phyloP scores from a whole-genome alignment of 2,797 vertebrate species.

The Champsocephalus gunnari region DNA sequence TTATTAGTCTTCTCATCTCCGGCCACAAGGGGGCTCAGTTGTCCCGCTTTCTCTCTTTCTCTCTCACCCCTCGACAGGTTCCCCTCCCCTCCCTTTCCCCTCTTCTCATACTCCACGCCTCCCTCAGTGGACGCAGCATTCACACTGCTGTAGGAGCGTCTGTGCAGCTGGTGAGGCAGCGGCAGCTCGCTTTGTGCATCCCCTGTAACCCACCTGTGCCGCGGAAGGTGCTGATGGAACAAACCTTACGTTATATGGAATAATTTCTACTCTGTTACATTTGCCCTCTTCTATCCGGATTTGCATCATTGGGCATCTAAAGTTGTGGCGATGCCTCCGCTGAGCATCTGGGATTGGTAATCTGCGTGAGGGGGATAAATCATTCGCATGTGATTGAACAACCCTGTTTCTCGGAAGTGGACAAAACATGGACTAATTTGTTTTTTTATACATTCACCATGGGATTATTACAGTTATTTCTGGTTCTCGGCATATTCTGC shows the following conservation, averaged over 20 bases:
- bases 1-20: neutral
- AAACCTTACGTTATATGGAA: constrained; percentile 62
- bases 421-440: constrained; percentile 86
- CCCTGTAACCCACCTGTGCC: constrained; percentile 69
- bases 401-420: constrained; percentile 72
- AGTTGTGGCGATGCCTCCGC: constrained; percentile 80
- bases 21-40: constrained; percentile 73
- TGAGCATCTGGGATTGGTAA: constrained; percentile 76
- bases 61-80: constrained; percentile 27
- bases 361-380: constrained; percentile 54
- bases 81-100: constrained; percentile 5
- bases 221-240: constrained; percentile 65
- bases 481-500: constrained; percentile 79
- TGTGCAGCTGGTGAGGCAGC: constrained; percentile 55
- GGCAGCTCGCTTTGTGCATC: constrained; percentile 52
- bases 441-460: constrained; percentile 73
- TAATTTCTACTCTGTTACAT: constrained; percentile 47
- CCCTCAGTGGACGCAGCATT: constrained; percentile 38
- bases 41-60: constrained; percentile 28
- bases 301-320: constrained; percentile 67
- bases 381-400: constrained; percentile 70
- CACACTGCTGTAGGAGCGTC: constrained; percentile 64
- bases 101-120: constrained; percentile 17
- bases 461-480: constrained; percentile 84
- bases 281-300: constrained; percentile 33